Conservation (phyloP, 2,888 invertebrate genomes). For the Lasiommata megera region DNA sequence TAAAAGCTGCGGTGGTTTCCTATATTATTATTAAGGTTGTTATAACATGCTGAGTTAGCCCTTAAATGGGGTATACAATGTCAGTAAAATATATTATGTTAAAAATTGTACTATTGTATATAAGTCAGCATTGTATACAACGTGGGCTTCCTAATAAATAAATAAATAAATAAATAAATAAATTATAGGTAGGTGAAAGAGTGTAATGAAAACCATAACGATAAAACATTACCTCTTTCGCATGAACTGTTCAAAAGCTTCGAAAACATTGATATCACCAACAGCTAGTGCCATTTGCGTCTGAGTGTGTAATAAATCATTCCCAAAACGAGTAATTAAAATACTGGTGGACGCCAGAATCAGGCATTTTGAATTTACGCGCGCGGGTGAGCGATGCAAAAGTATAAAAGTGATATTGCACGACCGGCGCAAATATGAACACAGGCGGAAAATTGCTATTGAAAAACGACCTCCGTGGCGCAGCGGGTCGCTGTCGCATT, state of each 20-base stretch:
- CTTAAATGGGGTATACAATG: too few relatives aligned
- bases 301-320: conserved; percentile 71
- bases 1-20: too few relatives aligned
- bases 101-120: too few relatives aligned
- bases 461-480: too few relatives aligned
- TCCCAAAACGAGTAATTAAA: conserved; percentile 79
- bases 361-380: conserved; percentile 69
- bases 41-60: too few relatives aligned
- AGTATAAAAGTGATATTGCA: conserved; percentile 51
- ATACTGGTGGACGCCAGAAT: conserved; percentile 73
- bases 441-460: conserved; percentile 34
- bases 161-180: too few relatives aligned
- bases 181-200: background rate
- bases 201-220: background rate
- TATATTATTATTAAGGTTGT: too few relatives aligned
- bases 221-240: conserved; percentile 1
- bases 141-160: too few relatives aligned
- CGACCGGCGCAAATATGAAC: conserved; percentile 44
- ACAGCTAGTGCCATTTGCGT: conserved; percentile 53
- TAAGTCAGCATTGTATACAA: too few relatives aligned
- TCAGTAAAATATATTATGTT: too few relatives aligned
- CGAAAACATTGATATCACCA: conserved; percentile 44
- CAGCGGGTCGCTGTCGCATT: too few relatives aligned
- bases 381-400: conserved; percentile 46
- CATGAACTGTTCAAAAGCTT: conserved; percentile 32